Percentiles rank a stretch among this genome's conserved stretches.
These are phyloP conservation scores for Nerophis lumbriciformis DNA, from an alignment of 2,113 vertebrate genomes.

Conservation along the genomic window DNA sequence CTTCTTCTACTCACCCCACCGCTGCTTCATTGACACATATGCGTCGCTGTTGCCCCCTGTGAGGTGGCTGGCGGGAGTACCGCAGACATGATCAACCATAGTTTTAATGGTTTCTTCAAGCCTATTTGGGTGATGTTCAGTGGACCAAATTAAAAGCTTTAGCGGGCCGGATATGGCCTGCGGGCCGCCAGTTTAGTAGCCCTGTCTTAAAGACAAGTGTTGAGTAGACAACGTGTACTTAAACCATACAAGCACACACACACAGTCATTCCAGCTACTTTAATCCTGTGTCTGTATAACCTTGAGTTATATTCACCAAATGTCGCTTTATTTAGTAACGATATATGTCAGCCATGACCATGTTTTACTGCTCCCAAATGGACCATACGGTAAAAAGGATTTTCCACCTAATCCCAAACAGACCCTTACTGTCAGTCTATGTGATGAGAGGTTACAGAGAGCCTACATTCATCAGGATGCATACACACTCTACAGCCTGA, in stretches of 20 bases:
- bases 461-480: constrained; percentile 11
- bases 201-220: background rate
- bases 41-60: too few species aligned
- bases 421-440: constrained; percentile 13
- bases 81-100: too few species aligned
- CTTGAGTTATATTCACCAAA: constrained; percentile 8
- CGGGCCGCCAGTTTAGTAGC: too few species aligned
- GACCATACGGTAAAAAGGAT: constrained; percentile 20
- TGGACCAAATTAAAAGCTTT: too few species aligned
- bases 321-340: constrained; percentile 16
- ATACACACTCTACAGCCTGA: constrained; percentile 10
- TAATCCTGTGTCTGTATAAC: constrained; percentile 6
- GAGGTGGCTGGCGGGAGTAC: too few species aligned
- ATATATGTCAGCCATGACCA: constrained; percentile 13
- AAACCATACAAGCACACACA: background rate
- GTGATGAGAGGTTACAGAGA: constrained; percentile 14
- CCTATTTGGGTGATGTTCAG: too few species aligned
- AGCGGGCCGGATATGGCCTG: too few species aligned
- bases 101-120: too few species aligned
- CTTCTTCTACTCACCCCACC: too few species aligned
- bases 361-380: constrained; percentile 40
- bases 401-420: constrained; percentile 32
- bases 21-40: too few species aligned
- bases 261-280: constrained; percentile 2
- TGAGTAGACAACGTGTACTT: background rate